These are phyloP conservation scores for Lindbergichthys nudifrons DNA, from an alignment of 2,797 vertebrate species.

Conservation along the genomic window DNA sequence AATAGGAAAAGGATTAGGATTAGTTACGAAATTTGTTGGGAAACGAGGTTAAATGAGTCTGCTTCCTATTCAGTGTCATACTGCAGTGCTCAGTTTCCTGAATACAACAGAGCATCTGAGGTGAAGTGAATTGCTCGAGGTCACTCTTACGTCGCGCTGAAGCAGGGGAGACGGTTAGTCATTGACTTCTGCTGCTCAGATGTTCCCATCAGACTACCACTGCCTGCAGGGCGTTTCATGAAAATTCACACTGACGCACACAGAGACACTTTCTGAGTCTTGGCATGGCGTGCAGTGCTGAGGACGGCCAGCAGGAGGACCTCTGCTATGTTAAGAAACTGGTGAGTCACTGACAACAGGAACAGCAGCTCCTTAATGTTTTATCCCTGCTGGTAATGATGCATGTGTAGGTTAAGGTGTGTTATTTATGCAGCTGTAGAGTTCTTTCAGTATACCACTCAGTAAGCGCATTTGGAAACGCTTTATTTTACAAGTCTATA, in stretches of 20 bases:
- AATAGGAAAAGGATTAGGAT: constrained; percentile 58
- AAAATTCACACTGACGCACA: constrained; percentile 23
- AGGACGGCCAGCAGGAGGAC: constrained; percentile 65
- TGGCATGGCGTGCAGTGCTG: constrained; percentile 36
- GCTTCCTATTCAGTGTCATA: neutral
- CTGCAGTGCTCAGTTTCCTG: neutral
- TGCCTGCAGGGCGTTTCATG: constrained; percentile 29
- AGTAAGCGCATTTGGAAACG: neutral
- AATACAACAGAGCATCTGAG: constrained; percentile 22
- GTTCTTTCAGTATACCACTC: neutral
- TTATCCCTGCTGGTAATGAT: constrained; percentile 1
- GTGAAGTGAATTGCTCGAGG: constrained; percentile 12
- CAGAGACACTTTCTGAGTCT: neutral
- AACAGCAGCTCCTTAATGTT: constrained; percentile 38
- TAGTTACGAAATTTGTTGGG: constrained; percentile 34
- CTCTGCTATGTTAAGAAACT: constrained; percentile 43
- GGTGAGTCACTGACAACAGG: constrained; percentile 74
- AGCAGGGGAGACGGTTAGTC: constrained; percentile 50
- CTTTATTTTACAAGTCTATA: neutral
- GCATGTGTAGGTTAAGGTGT: neutral
- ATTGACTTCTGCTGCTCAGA: constrained; percentile 55
- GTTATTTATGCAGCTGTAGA: neutral
- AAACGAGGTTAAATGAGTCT: neutral
- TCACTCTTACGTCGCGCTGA: constrained; percentile 8
- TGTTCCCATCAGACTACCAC: constrained; percentile 52